Base-by-base conservation (phyloP, 2,888 invertebrate genomes). In the Amphiduros pacificus region DNA sequence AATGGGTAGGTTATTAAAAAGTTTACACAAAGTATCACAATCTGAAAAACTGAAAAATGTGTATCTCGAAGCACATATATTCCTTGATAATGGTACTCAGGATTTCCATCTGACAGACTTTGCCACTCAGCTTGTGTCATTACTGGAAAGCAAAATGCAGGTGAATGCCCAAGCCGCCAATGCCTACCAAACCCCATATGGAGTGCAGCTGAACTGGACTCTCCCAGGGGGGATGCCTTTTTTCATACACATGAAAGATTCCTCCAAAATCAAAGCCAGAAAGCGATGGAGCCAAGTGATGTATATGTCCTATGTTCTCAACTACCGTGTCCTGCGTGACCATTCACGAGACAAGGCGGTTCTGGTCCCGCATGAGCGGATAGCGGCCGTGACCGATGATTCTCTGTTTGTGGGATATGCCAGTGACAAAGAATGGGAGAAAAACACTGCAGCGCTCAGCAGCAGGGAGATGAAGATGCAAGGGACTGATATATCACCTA, bases 241-340 rank as follows among this genome's bases (percentile, higher is more conserved):
- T 3, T 73, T 73, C 59, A 60, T 75, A n/a, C 76, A 76, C 53
- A 60, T 76, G 24, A 76, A 76, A 57, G 76, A 76, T 48, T 60
- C 69, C 0, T 51, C 40, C 3, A 70, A 72, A 31, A 70, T 75
- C 1, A 76, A 75, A 61, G 62, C 73, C 1, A 76, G 75, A 59
- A 76, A 76, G 58, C 56, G 76, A 9, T 76, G 76, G 76, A 75
- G 75, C 53, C 76, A 76, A 62, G 71, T 73, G 1, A 74, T 75
- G 74, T 76, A 76, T 54, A 69, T 75, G 68, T 66, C 72, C 29
- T 75, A 74, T 44, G 67, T 75, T 5, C 57, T 75, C 5, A 64
- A 70, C 36, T 72, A 68, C 60, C 55, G 73, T 22, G 54, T 57
- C 1, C 40, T 41, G 28, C 27, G 44, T 14, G 55, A 59, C 28